Evolutionary conservation across 2,797 vertebrate species (phyloP), one percentile per base, ranked within the genome.

Genomic region (Hafferia zeledoni): DNA sequence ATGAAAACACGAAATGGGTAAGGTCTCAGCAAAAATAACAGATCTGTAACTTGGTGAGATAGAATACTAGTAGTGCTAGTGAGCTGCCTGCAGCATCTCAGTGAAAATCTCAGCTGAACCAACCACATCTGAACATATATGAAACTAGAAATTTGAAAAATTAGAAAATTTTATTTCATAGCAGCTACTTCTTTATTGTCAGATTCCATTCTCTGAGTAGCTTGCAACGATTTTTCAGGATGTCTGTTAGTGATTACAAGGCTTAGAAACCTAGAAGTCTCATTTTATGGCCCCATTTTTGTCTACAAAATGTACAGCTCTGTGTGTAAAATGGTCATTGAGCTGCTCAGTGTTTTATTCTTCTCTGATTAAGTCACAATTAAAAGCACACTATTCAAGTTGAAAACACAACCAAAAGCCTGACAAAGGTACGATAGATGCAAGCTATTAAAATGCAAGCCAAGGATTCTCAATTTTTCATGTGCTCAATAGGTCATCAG

Each of bases 381-480:
- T 88, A 61, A 92, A 87, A 57, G 0, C 46, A 4, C n/a, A 25
- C n/a, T 60, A 50, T 71, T 92, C 37, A 82, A 16, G 65, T 37
- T 60, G 33, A 88, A 69, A 27, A 87, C 71, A 77, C 16, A 65
- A 70, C 13, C 56, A 37, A 92, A 87, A 41, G 60, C 41, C 37
- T 92, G 72, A 83, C 22, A 91, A 96, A 70, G 78, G 24, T 85
- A 87, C 64, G 56, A n/a, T 85, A 89, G 50, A 83, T 86, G 27
- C 8, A 47, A 86, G 61, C 50, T 71, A 83, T 94, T 90, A 90
- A 91, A 93, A 94, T 90, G 72, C 74, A 86, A 86, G 47, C 61
- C 57, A 24, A 86, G 20, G 69, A 71, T 60, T 88, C 85, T 91
- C 88, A 41, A n/a, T 90, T 81, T 95, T 91, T 96, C 87, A 77